phyloP scores from a whole-genome alignment of 2,888 invertebrate species.

The Scrobipalpa atriplicella region DNA sequence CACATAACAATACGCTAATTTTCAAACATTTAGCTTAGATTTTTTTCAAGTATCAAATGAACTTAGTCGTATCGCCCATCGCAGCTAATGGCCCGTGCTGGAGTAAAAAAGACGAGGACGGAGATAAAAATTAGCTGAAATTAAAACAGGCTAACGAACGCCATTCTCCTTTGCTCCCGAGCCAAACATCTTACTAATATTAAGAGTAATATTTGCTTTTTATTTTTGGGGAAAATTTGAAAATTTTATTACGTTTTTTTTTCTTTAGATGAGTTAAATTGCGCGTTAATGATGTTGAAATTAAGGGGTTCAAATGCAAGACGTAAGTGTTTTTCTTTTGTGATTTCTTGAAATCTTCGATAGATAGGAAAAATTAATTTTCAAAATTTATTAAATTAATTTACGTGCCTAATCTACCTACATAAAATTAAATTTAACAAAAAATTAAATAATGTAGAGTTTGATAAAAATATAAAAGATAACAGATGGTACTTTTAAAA shows the following conservation, averaged over 20 bases:
- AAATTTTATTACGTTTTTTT: not conserved
- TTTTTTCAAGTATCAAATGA: constrained; percentile 55
- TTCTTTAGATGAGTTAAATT: not conserved
- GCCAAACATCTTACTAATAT: constrained; percentile 31
- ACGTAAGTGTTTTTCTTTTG: too few relatives aligned
- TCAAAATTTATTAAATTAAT: too few relatives aligned
- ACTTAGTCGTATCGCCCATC: constrained; percentile 33
- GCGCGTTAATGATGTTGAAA: constrained; percentile 4
- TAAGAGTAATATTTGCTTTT: constrained; percentile 23
- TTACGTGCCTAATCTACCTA: too few relatives aligned
- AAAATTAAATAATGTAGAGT: too few relatives aligned
- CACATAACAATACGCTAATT: too few relatives aligned
- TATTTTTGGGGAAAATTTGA: constrained; percentile 3
- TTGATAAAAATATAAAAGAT: too few relatives aligned
- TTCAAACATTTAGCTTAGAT: too few relatives aligned
- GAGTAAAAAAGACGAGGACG: constrained; percentile 72
- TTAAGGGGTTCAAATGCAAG: not conserved
- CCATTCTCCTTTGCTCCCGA: constrained; percentile 58
- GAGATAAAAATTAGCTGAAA: constrained; percentile 83
- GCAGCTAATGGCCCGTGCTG: constrained; percentile 74
- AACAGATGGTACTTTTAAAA: too few relatives aligned
- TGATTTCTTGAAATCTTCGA: too few relatives aligned
- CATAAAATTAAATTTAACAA: too few relatives aligned
- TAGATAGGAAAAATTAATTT: too few relatives aligned
- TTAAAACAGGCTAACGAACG: constrained; percentile 82